phyloP scores from a whole-genome alignment of 2,888 invertebrate genomes.

The Neoscelio sp. region DNA sequence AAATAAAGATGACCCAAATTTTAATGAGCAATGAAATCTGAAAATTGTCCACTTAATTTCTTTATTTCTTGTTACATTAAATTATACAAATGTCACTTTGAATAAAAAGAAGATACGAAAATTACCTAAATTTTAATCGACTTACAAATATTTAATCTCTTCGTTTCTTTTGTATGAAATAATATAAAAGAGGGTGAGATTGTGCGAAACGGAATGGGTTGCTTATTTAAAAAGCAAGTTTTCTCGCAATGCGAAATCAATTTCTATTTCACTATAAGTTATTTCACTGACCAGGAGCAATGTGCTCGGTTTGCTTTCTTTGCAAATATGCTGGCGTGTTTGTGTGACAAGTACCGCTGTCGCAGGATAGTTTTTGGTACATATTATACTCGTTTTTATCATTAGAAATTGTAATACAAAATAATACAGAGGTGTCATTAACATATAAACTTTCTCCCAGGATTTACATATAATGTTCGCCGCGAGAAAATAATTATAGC shows the following conservation, averaged over 20 bases:
- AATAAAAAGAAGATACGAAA: no score
- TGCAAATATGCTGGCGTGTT: constrained; percentile 51
- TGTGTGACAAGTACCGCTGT: constrained; percentile 23
- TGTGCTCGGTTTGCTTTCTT: constrained; percentile 47
- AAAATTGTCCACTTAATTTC: no score
- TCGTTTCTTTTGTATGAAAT: no score
- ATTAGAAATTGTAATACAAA: constrained; percentile 20
- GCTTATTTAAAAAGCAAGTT: constrained; percentile 33
- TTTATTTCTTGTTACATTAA: no score
- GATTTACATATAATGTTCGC: constrained; percentile 22
- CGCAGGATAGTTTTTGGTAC: constrained; percentile 44
- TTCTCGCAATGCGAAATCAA: constrained; percentile 47
- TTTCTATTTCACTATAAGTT: constrained; percentile 59
- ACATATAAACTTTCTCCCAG: constrained; percentile 44
- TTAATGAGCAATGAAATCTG: no score
- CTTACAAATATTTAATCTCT: no score
- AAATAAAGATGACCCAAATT: no score
- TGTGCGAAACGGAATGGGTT: no score
- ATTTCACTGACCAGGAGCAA: constrained; percentile 28
- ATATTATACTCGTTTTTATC: constrained; percentile 32
- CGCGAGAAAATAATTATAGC: constrained; percentile 11
- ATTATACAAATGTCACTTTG: no score
- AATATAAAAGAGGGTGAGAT: no score
- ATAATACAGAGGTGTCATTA: constrained; percentile 27
- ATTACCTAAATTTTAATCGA: no score